Evolutionary conservation across 2,888 invertebrate genomes (phyloP).

Genomic region (Pimpla rufipes): DNA sequence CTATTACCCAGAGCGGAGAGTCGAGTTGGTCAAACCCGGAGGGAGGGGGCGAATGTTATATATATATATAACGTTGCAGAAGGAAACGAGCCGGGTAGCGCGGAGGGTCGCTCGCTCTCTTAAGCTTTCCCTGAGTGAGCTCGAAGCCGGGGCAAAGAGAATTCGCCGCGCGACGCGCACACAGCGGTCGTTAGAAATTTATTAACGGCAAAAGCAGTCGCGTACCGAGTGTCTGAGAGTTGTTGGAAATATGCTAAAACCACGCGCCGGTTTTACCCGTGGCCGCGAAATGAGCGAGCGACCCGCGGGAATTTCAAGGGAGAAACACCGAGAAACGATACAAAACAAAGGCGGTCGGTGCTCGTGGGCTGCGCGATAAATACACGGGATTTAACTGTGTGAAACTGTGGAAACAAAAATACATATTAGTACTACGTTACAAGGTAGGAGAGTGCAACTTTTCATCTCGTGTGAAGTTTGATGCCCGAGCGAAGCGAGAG

Average conservation of each 20-base stretch:
- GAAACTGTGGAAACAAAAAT: too few relatives aligned
- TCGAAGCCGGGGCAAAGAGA: constrained; percentile 1
- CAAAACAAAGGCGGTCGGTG: too few relatives aligned
- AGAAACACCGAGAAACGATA: too few relatives aligned
- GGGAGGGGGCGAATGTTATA: neutral
- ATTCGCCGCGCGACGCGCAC: neutral
- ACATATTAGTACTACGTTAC: too few relatives aligned
- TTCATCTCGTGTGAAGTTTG: too few relatives aligned
- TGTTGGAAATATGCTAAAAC: constrained; percentile 33
- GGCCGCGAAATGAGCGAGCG: constrained; percentile 27
- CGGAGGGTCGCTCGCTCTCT: neutral
- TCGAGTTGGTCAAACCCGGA: constrained; percentile 24
- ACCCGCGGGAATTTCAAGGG: constrained; percentile 30
- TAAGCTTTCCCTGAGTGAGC: neutral
- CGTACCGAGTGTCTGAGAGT: neutral
- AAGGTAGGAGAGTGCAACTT: too few relatives aligned
- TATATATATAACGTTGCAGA: too few relatives aligned
- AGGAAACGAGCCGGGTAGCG: constrained; percentile 10
- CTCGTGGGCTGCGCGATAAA: neutral
- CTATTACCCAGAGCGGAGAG: constrained; percentile 39
- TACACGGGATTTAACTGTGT: constrained; percentile 7
- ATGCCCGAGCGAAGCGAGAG: too few relatives aligned
- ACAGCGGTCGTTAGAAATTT: constrained; percentile 23
- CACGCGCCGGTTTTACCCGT: neutral
- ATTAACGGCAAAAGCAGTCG: constrained; percentile 32